These are phyloP conservation scores for Blennius ocellaris DNA, from an alignment of 2,113 vertebrate genomes.

Conservation along the genomic window DNA sequence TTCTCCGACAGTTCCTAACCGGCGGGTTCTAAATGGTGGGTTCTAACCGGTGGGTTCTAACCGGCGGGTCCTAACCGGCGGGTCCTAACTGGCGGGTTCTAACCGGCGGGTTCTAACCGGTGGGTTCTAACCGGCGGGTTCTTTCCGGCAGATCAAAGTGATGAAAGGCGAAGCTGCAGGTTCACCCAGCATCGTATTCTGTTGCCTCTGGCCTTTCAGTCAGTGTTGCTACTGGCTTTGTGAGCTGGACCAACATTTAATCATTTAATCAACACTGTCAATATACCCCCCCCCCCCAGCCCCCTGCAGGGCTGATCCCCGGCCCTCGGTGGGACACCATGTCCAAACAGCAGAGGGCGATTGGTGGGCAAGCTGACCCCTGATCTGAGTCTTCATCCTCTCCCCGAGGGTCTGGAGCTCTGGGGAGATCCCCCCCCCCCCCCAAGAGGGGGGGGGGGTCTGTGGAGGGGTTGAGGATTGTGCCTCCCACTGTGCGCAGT, in stretches of 20 bases:
- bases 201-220: constrained; percentile 42
- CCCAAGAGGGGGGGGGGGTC: constrained; percentile 58
- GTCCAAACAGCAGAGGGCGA: constrained; percentile 66
- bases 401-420: constrained; percentile 38
- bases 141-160: not conserved
- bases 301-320: constrained; percentile 51
- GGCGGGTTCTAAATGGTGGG: too few relatives aligned
- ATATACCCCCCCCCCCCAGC: constrained; percentile 27
- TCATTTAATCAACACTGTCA: constrained; percentile 56
- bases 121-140: not conserved
- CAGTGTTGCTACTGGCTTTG: constrained; percentile 52
- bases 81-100: not conserved
- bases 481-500: constrained; percentile 60
- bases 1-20: not conserved
- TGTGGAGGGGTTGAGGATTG: constrained; percentile 52
- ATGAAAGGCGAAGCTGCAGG: not conserved
- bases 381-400: constrained; percentile 64
- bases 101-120: too few relatives aligned
- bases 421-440: constrained; percentile 52
- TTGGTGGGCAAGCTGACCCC: constrained; percentile 72
- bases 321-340: constrained; percentile 64
- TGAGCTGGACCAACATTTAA: constrained; percentile 47
- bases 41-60: too few relatives aligned
- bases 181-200: constrained; percentile 60
- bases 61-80: not conserved